Conservation (phyloP, 2,113 vertebrate genomes). For the Oenanthe oenanthe region DNA sequence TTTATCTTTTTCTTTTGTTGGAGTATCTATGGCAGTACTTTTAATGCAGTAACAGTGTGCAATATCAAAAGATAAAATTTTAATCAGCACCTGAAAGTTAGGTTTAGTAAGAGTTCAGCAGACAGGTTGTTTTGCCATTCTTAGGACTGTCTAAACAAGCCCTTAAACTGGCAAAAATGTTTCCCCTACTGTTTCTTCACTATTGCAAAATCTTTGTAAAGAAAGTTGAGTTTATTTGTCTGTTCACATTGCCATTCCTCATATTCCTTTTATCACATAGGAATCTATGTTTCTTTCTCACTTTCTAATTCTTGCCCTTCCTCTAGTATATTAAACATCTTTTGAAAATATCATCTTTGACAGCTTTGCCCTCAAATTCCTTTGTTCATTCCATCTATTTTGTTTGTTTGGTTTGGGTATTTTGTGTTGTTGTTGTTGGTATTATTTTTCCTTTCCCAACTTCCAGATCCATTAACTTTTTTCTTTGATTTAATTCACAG, state of each 20-base stretch:
- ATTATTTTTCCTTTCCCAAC: not conserved
- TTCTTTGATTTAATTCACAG: not conserved
- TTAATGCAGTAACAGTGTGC: not conserved
- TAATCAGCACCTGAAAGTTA: rapidly evolving
- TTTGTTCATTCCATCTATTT: not conserved
- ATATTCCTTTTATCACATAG: rapidly evolving
- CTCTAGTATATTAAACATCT: not conserved
- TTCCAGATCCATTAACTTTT: not conserved
- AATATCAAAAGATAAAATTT: not conserved
- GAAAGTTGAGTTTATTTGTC: not conserved
- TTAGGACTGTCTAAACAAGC: not conserved
- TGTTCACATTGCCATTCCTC: not conserved
- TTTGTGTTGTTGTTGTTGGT: not conserved
- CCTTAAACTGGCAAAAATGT: not conserved
- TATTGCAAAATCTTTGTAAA: not conserved
- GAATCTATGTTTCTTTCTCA: not conserved
- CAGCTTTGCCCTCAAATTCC: not conserved
- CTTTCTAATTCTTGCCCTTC: not conserved
- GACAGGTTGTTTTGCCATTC: not conserved
- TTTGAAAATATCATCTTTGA: not conserved
- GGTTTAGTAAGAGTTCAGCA: not conserved
- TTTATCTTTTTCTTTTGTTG: not conserved
- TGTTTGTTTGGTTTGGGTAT: not conserved
- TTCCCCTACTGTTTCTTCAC: not conserved
- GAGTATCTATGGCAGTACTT: not conserved